phyloP scores from a whole-genome alignment of 2,797 vertebrate genomes.

The Lemur catta region DNA sequence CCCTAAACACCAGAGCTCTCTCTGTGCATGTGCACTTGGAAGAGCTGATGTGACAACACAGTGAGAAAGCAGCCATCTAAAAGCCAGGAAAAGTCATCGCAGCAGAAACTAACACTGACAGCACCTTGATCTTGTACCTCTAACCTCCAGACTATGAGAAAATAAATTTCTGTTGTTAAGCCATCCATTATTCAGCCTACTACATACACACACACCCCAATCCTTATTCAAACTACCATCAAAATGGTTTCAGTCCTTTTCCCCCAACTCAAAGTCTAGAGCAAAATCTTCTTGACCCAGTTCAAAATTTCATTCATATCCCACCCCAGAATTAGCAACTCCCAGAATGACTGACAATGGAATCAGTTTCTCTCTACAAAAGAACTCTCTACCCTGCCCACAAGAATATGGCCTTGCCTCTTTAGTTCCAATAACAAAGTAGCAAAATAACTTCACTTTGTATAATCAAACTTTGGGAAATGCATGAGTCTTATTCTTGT shows the following conservation, averaged over 20 bases:
- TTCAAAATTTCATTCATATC: not conserved
- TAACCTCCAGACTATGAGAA: not conserved
- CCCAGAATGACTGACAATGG: not conserved
- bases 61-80: not conserved
- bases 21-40: not conserved
- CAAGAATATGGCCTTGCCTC: not conserved
- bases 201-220: not conserved
- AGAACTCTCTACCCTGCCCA: not conserved
- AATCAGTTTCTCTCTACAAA: constrained; percentile 35
- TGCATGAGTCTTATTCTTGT: not conserved
- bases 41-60: not conserved
- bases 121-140: not conserved
- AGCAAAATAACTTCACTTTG: not conserved
- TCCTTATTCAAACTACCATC: not conserved
- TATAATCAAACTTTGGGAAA: not conserved
- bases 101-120: not conserved
- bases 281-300: not conserved
- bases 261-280: not conserved
- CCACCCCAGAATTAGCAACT: not conserved
- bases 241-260: not conserved
- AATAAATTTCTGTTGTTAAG: not conserved
- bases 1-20: not conserved
- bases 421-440: not conserved
- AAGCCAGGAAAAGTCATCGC: not conserved
- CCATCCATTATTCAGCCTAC: not conserved